Evolutionary conservation across 2,888 invertebrate species (phyloP).

Genomic region (Drosophila austrosaltans): DNA sequence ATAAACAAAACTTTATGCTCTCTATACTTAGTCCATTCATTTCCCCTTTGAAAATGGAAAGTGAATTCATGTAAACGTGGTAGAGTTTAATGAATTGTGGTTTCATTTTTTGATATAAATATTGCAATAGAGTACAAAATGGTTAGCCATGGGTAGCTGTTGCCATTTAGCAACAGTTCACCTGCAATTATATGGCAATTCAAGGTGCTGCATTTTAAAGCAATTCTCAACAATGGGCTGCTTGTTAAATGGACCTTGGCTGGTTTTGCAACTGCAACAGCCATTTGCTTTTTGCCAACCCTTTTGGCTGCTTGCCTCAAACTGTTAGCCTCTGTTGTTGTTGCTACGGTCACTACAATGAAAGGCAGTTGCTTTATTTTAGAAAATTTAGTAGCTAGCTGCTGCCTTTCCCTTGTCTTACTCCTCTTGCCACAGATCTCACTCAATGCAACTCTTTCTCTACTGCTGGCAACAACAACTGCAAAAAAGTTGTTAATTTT

Average conservation of each 20-base stretch:
- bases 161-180: constrained; percentile 13
- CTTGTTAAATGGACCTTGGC: constrained; percentile 59
- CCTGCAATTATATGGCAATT: constrained; percentile 27
- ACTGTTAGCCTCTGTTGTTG: too few relatives aligned
- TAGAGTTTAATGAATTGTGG: constrained; percentile 4
- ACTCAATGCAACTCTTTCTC: constrained; percentile 64
- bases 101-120: neutral
- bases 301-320: neutral
- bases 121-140: neutral
- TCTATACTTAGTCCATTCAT: neutral
- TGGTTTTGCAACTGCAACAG: constrained; percentile 27
- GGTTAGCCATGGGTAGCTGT: neutral
- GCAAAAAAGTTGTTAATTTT: constrained; percentile 73
- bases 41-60: neutral
- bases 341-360: constrained; percentile 11
- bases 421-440: constrained; percentile 5
- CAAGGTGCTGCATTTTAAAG: constrained; percentile 34
- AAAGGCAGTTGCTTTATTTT: constrained; percentile 51
- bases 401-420: neutral
- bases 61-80: neutral
- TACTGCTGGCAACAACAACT: constrained; percentile 15
- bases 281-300: neutral
- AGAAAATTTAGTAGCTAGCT: constrained; percentile 62
- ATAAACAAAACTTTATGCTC: neutral
- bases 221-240: constrained; percentile 32